phyloP scores from a whole-genome alignment of 2,113 vertebrate genomes.

The Sander lucioperca region DNA sequence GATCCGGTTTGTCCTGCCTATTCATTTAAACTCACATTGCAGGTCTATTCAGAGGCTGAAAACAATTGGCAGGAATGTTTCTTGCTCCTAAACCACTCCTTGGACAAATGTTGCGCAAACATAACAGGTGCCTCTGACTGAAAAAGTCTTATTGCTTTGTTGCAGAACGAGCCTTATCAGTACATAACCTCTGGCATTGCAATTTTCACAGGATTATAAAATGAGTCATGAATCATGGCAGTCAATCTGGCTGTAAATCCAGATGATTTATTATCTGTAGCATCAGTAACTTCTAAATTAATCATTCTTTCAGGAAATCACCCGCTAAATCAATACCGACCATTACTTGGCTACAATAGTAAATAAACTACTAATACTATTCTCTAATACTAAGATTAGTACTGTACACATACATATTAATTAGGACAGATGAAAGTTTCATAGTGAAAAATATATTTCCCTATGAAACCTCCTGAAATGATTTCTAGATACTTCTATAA shows the following conservation, averaged over 20 bases:
- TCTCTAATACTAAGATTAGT: neutral
- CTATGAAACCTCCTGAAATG: neutral
- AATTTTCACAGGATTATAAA: neutral
- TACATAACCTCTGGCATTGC: neutral
- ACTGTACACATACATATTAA: neutral
- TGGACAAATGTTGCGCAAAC: conserved; percentile 43
- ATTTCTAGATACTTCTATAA: neutral
- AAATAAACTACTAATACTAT: no score
- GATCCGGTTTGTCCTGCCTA: neutral
- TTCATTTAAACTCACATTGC: conserved; percentile 10
- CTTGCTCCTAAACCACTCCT: conserved; percentile 44
- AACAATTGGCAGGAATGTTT: conserved; percentile 32
- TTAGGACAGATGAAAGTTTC: neutral
- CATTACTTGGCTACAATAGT: neutral
- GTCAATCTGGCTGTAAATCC: neutral
- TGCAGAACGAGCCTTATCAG: conserved; percentile 9
- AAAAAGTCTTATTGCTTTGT: neutral
- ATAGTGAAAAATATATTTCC: conserved; percentile 4
- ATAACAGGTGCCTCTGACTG: neutral
- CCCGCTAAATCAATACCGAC: conserved; percentile 3
- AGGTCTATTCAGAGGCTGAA: conserved; percentile 7
- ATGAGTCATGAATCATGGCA: neutral
- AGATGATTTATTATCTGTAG: neutral
- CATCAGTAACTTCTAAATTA: conserved; percentile 4
- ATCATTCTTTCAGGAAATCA: conserved; percentile 21